Percentiles rank a stretch among this genome's conserved stretches.
phyloP scores from a whole-genome alignment of 1,140 invertebrate species.

The Cydia splendana region DNA sequence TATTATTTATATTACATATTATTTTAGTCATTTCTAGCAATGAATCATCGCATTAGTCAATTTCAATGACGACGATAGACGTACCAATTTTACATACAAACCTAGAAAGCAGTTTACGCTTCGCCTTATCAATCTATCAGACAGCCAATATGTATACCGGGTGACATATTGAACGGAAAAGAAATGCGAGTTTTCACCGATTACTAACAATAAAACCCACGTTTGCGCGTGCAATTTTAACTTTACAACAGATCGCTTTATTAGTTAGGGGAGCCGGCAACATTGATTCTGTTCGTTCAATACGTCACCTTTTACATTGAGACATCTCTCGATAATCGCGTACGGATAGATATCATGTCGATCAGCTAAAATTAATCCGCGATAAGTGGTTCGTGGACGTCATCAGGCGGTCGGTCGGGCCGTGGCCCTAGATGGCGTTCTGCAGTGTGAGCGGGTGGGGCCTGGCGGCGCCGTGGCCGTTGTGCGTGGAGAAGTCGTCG shows the following conservation, averaged over 20 bases:
- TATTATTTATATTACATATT: background rate
- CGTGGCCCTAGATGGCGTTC: slow-evolving; percentile 62
- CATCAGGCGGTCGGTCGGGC: too few relatives aligned
- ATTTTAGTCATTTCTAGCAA: slow-evolving; percentile 2
- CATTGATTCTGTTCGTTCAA: background rate
- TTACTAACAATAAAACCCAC: background rate
- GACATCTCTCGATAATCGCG: background rate
- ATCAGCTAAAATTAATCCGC: background rate
- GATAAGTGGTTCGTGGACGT: background rate
- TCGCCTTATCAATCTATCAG: background rate
- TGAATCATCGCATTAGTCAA: background rate
- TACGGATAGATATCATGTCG: background rate
- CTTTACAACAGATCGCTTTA: background rate
- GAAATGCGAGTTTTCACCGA: background rate
- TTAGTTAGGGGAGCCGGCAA: background rate
- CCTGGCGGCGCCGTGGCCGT: slow-evolving; percentile 54
- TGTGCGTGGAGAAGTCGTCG: slow-evolving; percentile 70
- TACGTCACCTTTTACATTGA: background rate
- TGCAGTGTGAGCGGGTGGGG: slow-evolving; percentile 67
- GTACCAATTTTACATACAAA: background rate
- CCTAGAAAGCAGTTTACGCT: background rate
- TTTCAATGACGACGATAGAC: background rate
- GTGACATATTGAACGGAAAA: background rate
- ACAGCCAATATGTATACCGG: slow-evolving; percentile 11
- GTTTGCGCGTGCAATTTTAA: background rate